Percentiles rank a stretch among this genome's conserved stretches.
These are phyloP conservation scores for Drosophila tripunctata DNA, from an alignment of 2,888 invertebrate genomes.

Conservation along the genomic window DNA sequence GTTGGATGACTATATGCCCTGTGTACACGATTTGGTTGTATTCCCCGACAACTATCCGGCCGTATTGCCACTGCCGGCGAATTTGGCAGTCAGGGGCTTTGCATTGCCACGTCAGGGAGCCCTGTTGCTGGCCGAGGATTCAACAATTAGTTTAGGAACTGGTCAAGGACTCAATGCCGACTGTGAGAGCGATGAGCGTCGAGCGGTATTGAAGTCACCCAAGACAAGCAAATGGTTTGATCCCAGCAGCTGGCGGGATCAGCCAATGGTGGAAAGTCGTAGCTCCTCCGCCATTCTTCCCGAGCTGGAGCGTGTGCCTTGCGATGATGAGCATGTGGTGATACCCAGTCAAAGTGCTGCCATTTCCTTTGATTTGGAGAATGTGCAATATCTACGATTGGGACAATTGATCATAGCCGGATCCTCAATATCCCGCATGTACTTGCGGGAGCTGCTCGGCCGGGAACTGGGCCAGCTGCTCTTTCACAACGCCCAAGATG, in stretches of 20 bases:
- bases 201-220: conserved; percentile 66
- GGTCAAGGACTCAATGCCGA: conserved; percentile 45
- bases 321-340: conserved; percentile 80
- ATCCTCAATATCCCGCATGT: conserved; percentile 72
- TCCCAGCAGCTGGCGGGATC: conserved; percentile 77
- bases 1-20: conserved; percentile 77
- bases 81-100: conserved; percentile 70
- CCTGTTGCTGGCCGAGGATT: conserved; percentile 70
- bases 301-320: conserved; percentile 82
- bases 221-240: conserved; percentile 81
- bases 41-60: conserved; percentile 81
- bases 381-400: conserved; percentile 72
- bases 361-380: conserved; percentile 79
- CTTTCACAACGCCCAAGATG: conserved; percentile 76
- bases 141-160: conserved; percentile 52
- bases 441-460: conserved; percentile 74
- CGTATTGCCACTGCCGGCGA: conserved; percentile 70
- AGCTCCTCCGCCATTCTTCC: conserved; percentile 48
- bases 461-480: conserved; percentile 81
- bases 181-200: conserved; percentile 65
- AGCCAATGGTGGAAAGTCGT: conserved; percentile 18
- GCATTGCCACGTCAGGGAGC: conserved; percentile 78
- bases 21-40: conserved; percentile 75
- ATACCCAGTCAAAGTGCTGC: conserved; percentile 68
- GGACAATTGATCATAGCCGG: conserved; percentile 80